phyloP scores from a whole-genome alignment of 2,797 vertebrate genomes.

The Urosaurus nigricauda region DNA sequence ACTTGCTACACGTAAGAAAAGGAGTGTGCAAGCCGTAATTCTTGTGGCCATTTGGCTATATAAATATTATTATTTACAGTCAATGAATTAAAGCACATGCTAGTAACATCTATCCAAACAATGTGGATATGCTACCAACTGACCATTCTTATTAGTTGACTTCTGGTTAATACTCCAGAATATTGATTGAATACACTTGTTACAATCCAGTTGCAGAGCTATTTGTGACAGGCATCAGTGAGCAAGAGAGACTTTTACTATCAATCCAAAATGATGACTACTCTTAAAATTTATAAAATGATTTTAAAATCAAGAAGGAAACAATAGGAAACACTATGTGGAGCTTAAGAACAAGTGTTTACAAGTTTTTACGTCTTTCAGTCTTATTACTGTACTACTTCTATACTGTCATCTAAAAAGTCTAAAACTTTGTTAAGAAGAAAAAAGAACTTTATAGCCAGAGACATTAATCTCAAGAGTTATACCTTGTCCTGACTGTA shows the following conservation, averaged over 20 bases:
- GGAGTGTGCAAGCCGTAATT: neutral
- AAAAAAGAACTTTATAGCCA: neutral
- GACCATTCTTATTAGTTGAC: too few species aligned
- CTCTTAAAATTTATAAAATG: neutral
- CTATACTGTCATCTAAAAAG: neutral
- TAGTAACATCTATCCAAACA: too few species aligned
- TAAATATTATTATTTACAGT: too few species aligned
- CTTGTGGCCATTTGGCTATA: too few species aligned
- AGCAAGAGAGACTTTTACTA: neutral
- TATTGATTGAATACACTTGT: too few species aligned
- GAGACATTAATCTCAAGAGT: neutral
- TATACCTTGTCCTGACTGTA: neutral
- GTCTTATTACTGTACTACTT: neutral
- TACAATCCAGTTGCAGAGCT: too few species aligned
- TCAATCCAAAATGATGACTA: neutral
- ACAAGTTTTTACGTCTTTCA: neutral
- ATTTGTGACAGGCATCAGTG: neutral
- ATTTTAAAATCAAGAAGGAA: neutral
- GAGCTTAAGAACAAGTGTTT: neutral
- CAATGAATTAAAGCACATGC: too few species aligned
- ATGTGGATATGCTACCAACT: too few species aligned
- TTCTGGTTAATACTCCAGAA: too few species aligned
- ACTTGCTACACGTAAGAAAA: neutral
- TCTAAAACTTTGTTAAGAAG: neutral
- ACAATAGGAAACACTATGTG: neutral